Evolutionary conservation across 92 coral and sea anemone species (phyloP).

Genomic region (Blastomussa wellsi): DNA sequence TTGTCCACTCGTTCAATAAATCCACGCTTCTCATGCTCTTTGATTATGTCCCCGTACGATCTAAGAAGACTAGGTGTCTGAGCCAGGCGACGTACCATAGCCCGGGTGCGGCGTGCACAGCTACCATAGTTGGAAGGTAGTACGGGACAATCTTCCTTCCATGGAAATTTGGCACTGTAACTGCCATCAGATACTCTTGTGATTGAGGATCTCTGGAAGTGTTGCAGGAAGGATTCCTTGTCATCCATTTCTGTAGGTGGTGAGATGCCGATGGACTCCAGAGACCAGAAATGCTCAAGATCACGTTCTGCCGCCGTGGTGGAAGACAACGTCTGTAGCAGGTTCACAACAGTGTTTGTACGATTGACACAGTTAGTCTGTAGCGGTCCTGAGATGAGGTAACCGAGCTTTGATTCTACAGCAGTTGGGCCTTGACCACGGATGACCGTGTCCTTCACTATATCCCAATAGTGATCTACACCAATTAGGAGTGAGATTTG

Average conservation of each 20-base stretch:
- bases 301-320: too few relatives aligned
- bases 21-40: slow-evolving; percentile 18
- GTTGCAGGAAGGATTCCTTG: not conserved
- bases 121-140: slow-evolving; percentile 32
- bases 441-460: slow-evolving; percentile 47
- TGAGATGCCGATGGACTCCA: too few relatives aligned
- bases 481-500: slow-evolving; percentile 48
- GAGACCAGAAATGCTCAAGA: too few relatives aligned
- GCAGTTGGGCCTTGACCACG: slow-evolving; percentile 53
- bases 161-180: slow-evolving; percentile 38
- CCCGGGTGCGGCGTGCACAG: slow-evolving; percentile 39
- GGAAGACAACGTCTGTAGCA: not conserved
- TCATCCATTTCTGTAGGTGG: too few relatives aligned
- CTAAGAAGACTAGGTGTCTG: slow-evolving; percentile 40
- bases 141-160: slow-evolving; percentile 48
- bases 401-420: slow-evolving; percentile 43
- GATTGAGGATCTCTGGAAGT: not conserved
- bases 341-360: not conserved
- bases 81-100: slow-evolving; percentile 37
- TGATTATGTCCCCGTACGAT: slow-evolving; percentile 40
- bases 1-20: slow-evolving; percentile 49
- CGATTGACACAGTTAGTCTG: not conserved
- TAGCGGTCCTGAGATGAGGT: not conserved
- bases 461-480: slow-evolving; percentile 57
- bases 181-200: not conserved